Evolutionary conservation across 2,888 invertebrate species (phyloP).

Genomic region (Nymphalis urticae): DNA sequence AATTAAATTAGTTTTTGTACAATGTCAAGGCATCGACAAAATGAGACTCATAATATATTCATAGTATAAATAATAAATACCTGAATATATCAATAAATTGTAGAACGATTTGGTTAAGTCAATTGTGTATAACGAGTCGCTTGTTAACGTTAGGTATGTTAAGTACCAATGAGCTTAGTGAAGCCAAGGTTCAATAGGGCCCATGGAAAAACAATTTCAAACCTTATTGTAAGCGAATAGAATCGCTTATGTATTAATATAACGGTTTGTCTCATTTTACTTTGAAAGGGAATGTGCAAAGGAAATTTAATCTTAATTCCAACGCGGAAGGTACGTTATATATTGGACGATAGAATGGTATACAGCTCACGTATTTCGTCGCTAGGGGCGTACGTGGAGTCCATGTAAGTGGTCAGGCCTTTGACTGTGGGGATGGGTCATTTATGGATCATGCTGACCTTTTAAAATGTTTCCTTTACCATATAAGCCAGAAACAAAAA

Average conservation of each 20-base stretch:
- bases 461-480: neutral
- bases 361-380: slow-evolving; percentile 27
- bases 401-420: slow-evolving; percentile 32
- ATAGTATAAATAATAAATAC: too few species aligned
- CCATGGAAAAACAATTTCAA: slow-evolving; percentile 16
- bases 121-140: slow-evolving; percentile 28
- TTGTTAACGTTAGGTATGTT: slow-evolving; percentile 28
- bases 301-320: slow-evolving; percentile 14
- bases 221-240: neutral
- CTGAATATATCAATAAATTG: neutral
- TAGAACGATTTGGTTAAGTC: slow-evolving; percentile 18
- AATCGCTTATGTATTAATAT: slow-evolving; percentile 4
- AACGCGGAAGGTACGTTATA: slow-evolving; percentile 8
- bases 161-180: slow-evolving; percentile 24
- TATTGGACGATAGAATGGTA: slow-evolving; percentile 1
- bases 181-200: slow-evolving; percentile 25
- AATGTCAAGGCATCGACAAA: too few species aligned
- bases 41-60: too few species aligned
- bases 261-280: neutral
- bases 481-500: neutral
- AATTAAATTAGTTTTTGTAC: too few species aligned
- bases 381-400: slow-evolving; percentile 23
- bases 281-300: neutral
- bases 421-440: slow-evolving; percentile 21
- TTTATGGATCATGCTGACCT: slow-evolving; percentile 24